Base-by-base conservation (phyloP, 2,888 invertebrate genomes). In the Lissocephala sabroskyi region DNA sequence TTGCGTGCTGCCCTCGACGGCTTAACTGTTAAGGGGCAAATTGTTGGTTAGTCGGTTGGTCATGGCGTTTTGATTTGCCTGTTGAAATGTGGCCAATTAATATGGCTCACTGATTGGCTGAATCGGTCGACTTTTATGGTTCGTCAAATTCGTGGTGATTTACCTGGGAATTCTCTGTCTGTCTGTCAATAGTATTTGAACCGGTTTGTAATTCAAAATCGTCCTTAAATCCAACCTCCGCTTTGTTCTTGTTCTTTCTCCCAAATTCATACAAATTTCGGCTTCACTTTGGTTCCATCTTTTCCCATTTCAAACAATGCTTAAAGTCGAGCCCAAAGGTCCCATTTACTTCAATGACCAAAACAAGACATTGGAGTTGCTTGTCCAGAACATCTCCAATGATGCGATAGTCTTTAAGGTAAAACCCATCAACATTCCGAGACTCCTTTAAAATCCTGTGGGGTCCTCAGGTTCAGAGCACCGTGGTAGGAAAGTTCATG, bases 31-130 rank as follows among this genome's bases (percentile, higher is more conserved):
- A 14, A 35, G 13, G 53, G 32, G 65, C 61, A 67, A 73, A 58
- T 65, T 76, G 76, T 49, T 47, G 76, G 73, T 40, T 16, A 16
- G 18, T 47, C 16, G 35, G 35, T 35, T 35, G 9, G 41, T 39
- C 63, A 50, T 52, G 61, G 74, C 66, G 71, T 68, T 62, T 73
- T 53, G 66, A 56, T 57, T 49, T 66, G 74, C 70, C 59, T 73
- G 59, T 62, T 74, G 77, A 62, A 64, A 55, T 62, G 67, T 42
- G 50, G 49, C 57, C 43, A 74, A 68, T 68, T 76, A 68, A 68
- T 68, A 74, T 70, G 74, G 70, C 52, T 52, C 65, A 29, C 17
- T 26, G 28, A 51, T 44, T 41, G 52, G 52, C 41, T 57, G 52
- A 56, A 55, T 55, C 51, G 57, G 44, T 44, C 7, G 23, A 2